phyloP scores from a whole-genome alignment of 2,797 vertebrate genomes.

The Rachycentron canadum region DNA sequence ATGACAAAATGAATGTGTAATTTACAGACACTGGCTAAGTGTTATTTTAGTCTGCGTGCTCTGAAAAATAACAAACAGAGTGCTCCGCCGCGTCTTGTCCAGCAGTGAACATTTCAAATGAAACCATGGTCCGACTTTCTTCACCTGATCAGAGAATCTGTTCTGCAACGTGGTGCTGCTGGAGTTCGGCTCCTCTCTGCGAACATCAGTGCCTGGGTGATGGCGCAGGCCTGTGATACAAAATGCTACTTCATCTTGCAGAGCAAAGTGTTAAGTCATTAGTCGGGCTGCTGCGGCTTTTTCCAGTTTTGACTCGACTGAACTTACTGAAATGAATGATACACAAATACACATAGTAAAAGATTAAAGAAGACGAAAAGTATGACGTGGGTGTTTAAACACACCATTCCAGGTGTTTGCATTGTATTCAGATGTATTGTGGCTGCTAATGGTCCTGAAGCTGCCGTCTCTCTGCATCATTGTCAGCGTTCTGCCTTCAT shows the following conservation, averaged over 20 bases:
- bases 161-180: background rate
- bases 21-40: background rate
- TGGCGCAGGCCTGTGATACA: background rate
- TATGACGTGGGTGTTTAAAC: background rate
- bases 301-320: background rate
- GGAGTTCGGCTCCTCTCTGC: too few relatives aligned
- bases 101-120: background rate
- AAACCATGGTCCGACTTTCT: background rate
- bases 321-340: background rate
- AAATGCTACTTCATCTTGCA: constrained; percentile 12
- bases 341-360: background rate
- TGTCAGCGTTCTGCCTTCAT: background rate
- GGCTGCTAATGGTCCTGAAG: constrained; percentile 1
- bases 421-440: background rate
- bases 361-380: background rate
- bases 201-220: background rate
- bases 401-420: background rate
- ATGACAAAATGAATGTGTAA: background rate
- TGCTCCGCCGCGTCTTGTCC: background rate
- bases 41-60: background rate
- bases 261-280: background rate
- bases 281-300: too few relatives aligned
- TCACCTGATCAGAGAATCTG: background rate
- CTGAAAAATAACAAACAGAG: background rate
- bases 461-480: background rate